Percentiles rank a stretch among this genome's conserved stretches.
Conservation (phyloP, 1,140 invertebrate genomes). For the Reticulitermes speratus region DNA sequence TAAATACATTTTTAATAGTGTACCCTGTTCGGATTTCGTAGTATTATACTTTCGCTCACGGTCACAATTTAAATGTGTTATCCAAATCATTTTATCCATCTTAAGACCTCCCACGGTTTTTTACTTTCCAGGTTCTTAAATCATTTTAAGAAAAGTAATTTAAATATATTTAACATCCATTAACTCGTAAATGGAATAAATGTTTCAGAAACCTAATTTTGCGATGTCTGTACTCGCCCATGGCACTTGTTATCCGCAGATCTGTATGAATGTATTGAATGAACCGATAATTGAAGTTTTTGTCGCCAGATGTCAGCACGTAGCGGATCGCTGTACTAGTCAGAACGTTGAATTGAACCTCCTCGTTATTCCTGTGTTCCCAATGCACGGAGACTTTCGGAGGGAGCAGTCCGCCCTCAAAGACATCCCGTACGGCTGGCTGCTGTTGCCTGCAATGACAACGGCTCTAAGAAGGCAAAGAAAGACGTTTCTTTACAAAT, state of each 20-base stretch:
- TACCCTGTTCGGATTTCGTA: too few species aligned
- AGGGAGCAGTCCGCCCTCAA: background rate
- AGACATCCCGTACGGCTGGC: background rate
- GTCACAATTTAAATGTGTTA: too few species aligned
- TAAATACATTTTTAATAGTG: too few species aligned
- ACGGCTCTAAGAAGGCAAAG: too few species aligned
- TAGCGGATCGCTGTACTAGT: background rate
- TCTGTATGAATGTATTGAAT: background rate
- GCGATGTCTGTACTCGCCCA: background rate
- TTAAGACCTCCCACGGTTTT: background rate
- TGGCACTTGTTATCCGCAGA: background rate
- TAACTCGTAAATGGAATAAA: background rate
- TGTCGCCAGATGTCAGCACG: background rate
- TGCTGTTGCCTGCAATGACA: background rate
- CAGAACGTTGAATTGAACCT: background rate
- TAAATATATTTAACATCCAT: background rate
- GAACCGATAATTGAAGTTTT: background rate
- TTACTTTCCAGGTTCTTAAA: background rate
- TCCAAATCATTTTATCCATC: background rate
- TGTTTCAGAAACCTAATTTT: background rate
- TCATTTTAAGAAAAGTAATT: background rate
- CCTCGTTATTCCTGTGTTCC: background rate
- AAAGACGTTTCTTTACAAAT: too few species aligned
- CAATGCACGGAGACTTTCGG: background rate
- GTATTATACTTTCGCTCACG: too few species aligned